Base-by-base conservation (phyloP, 2,888 invertebrate species). In the Eremobia ochroleuca region DNA sequence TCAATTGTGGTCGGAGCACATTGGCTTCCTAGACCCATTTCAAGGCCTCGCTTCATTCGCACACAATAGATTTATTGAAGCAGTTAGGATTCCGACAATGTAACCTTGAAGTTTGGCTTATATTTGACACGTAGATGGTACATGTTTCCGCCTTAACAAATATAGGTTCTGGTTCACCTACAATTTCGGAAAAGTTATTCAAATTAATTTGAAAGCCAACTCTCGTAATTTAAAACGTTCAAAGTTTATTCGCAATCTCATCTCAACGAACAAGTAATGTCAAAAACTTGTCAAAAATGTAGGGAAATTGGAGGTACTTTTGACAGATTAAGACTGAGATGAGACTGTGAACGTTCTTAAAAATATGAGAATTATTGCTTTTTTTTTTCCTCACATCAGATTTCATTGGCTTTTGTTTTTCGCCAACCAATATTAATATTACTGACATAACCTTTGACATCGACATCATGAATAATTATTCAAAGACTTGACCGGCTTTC, bases 21-120 rank as follows among this genome's bases (percentile, higher is more conserved):
- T 65, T 28, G 64, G 49, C 58, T 76, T 76, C 82, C 77, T 76
- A 34, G 55, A 82, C 78, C 58, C 65, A 65, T 21, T n/a, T 25
- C 76, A 82, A 82, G 58, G 82, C 78, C 75, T 15, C 46, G n/a
- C 37, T 79, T 76, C 43, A 79, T 79, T 76, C 76, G 65, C 3
- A 40, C 21, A 79, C 82, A 79, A 79, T 76, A 21, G 78, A 49
- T 43, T 65, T 52, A 79, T 76, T 82, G 28, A 52, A 76, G 77
- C 55, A 5, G 37, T 76, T 76, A 76, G 28, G 2, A 59, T 58
- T 82, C 68, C 62, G 34, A 15, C 18, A 43, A 5, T 34, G 11
- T 77, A 65, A 65, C 82, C 77, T 82, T 76, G 82, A 58, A 58
- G 34, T 34, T 40, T 40, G 55, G 37, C 4, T n/a, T 37, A 8